Evolutionary conservation across 2,888 invertebrate species (phyloP).

Genomic region (Synanthedon myopaeformis): DNA sequence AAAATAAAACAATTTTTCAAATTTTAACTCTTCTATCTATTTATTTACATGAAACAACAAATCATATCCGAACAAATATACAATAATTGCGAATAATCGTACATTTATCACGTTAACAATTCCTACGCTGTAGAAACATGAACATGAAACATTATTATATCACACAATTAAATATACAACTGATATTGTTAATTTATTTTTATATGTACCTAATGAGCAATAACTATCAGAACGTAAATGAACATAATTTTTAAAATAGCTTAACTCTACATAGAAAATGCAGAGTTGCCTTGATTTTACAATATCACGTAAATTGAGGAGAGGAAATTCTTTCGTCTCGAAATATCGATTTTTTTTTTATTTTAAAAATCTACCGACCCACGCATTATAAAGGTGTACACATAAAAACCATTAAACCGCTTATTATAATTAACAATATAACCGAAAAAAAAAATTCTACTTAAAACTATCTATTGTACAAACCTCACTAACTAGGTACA

Average conservation of each 20-base stretch:
- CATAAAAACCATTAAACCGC: conserved; percentile 1
- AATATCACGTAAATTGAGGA: too few species aligned
- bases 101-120: conserved; percentile 41
- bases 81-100: conserved; percentile 32
- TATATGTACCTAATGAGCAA: not conserved
- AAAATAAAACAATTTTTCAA: conserved; percentile 17
- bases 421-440: not conserved
- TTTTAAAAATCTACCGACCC: too few species aligned
- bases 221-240: too few species aligned
- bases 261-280: too few species aligned
- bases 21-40: conserved; percentile 57
- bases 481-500: conserved; percentile 30
- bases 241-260: too few species aligned
- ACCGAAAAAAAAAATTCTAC: not conserved
- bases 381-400: conserved; percentile 2
- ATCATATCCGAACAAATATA: conserved; percentile 55
- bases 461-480: conserved; percentile 35
- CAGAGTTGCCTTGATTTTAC: too few species aligned
- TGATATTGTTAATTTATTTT: not conserved
- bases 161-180: not conserved
- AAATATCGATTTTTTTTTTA: too few species aligned
- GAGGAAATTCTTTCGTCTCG: too few species aligned
- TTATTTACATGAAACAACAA: conserved; percentile 64
- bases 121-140: conserved; percentile 42
- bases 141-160: not conserved